Evolutionary conservation across 2,797 vertebrate genomes (phyloP).

Genomic region (Rallus crepitans): DNA sequence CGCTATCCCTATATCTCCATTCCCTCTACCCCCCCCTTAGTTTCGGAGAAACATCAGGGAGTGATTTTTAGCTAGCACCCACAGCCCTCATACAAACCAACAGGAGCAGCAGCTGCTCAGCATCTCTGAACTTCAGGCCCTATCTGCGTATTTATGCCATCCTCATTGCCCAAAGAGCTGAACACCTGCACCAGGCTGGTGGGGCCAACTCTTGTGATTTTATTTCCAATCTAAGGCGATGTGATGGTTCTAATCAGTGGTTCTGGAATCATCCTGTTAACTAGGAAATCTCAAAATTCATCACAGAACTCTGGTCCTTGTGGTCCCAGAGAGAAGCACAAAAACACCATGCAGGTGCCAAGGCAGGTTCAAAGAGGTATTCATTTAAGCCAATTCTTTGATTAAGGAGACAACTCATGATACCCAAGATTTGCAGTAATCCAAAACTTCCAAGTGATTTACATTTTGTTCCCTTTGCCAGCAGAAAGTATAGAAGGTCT

Average conservation of each 20-base stretch:
- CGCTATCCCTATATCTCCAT: neutral
- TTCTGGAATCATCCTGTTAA: neutral
- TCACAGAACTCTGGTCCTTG: neutral
- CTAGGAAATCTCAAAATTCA: neutral
- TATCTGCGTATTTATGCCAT: neutral
- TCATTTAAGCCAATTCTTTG: neutral
- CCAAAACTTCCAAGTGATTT: neutral
- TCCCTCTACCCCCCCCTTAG: neutral
- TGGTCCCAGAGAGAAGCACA: neutral
- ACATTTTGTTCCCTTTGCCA: neutral
- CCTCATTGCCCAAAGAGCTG: neutral
- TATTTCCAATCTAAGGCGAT: neutral
- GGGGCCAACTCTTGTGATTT: neutral
- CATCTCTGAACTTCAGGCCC: neutral
- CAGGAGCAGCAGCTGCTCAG: neutral
- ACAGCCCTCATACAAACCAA: neutral
- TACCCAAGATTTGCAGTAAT: neutral
- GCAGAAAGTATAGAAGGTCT: neutral
- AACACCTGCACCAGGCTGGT: neutral
- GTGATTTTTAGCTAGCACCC: neutral
- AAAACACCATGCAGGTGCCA: neutral
- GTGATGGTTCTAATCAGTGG: neutral
- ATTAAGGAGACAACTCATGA: neutral
- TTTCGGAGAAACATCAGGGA: neutral
- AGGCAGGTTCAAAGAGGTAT: neutral